Evolutionary conservation across 2,888 invertebrate genomes (phyloP).

Genomic region (Dasypogon diadema): DNA sequence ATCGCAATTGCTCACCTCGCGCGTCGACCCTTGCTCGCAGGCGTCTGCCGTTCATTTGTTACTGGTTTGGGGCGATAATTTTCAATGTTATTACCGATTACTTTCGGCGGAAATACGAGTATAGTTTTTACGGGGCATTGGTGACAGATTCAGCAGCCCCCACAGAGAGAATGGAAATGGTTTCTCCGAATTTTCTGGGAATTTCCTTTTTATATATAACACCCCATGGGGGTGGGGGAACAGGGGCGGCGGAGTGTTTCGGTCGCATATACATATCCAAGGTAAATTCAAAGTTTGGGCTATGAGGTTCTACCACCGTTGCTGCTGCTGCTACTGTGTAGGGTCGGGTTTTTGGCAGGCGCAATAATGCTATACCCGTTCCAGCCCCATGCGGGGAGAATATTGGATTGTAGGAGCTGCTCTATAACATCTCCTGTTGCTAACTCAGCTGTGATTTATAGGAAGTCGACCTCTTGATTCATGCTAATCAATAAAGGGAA

Average conservation of each 20-base stretch:
- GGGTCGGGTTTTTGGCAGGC: constrained; percentile 47
- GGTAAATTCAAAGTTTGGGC: constrained; percentile 33
- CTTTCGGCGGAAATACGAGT: background rate
- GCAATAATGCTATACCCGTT: constrained; percentile 33
- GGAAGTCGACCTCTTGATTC: constrained; percentile 47
- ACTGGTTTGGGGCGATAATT: background rate
- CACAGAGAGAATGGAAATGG: too few relatives aligned
- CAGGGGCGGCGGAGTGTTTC: background rate
- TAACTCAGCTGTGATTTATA: constrained; percentile 48
- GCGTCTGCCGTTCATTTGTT: background rate
- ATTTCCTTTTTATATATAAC: background rate
- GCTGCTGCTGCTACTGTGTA: too few relatives aligned
- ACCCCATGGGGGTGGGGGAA: background rate
- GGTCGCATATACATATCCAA: constrained; percentile 5
- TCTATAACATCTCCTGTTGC: constrained; percentile 43
- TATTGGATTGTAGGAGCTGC: background rate
- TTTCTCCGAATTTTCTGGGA: constrained; percentile 1
- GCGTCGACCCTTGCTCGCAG: background rate
- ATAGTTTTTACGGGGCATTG: too few relatives aligned
- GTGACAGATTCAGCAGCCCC: too few relatives aligned
- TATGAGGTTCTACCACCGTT: background rate
- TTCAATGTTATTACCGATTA: background rate
- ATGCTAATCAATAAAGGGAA: constrained; percentile 43
- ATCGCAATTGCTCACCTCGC: background rate
- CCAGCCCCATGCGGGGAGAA: background rate